Evolutionary conservation across 2,888 invertebrate genomes (phyloP), one percentile per base, ranked within the genome.

Genomic region (Polydrusus pterygomalis): DNA sequence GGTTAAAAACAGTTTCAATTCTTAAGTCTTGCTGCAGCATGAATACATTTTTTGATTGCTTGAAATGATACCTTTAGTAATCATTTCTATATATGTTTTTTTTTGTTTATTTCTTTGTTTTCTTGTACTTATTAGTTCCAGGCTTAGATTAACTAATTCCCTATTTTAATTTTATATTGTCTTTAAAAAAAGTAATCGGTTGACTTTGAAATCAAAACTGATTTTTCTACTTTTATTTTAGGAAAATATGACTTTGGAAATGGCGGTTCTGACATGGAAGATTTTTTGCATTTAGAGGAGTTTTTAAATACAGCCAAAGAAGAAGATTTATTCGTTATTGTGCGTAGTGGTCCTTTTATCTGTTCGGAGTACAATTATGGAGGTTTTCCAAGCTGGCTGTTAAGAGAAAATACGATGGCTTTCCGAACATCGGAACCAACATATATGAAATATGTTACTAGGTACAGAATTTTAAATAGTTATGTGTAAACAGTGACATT

Each of bases 321-420:
- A 80, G 93, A 94, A 85, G 95, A 93, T 74, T 88, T 98, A 40
- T 87, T 93, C 30, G 95, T 96, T 0, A 91, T 97, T 51, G 87
- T 97, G 0, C 89, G 97, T 25, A 93, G 95, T 0, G 97, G 97
- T 0, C 97, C 97, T 0, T 98, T 96, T 83, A 97, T 97, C 80
- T 96, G 96, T 86, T 96, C 95, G n/a, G 97, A 98, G 89, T 92
- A 96, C 87, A 97, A 97, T 77, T 87, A 86, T 74, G 87, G 87
- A 10, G 87, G 87, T 3, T 77, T 87, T 54, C 86, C 86, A 1
- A 82, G 82, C 75, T 84, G 83, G 83, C 71, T 84, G 34, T 70
- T 83, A 40, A 76, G 88, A 34, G 89, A 89, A 2, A 77, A 81
- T 20, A 85, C 69, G n/a, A 78, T 81, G 13, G 76, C 74, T 18